Conservation (phyloP, 2,113 vertebrate species). For the Labeo catla region DNA sequence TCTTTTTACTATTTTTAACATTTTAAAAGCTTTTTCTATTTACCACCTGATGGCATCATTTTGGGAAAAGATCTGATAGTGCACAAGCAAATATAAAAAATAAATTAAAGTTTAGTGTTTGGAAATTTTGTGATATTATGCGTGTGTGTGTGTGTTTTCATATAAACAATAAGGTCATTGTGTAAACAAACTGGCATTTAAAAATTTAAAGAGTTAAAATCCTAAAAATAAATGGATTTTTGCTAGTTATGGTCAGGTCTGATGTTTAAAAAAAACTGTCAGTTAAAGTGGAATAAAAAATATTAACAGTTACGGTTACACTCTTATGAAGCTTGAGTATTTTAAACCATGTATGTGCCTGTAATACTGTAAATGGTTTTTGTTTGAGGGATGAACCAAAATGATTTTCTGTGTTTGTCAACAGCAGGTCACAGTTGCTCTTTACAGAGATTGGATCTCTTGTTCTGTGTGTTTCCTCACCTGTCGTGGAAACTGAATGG, state of each 20-base stretch:
- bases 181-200: too few species aligned
- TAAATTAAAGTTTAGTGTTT: not conserved
- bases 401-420: not conserved
- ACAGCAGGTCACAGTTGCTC: not conserved
- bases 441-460: not conserved
- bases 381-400: not conserved
- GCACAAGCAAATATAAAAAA: not conserved
- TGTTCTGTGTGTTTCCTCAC: conserved; percentile 66
- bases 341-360: not conserved
- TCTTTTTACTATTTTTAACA: too few species aligned
- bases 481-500: conserved; percentile 91
- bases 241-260: too few species aligned
- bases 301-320: not conserved
- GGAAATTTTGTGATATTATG: too few species aligned
- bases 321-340: not conserved
- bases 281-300: too few species aligned
- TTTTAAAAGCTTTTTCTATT: too few species aligned
- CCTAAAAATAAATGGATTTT: too few species aligned
- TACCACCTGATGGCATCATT: not conserved
- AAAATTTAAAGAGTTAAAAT: too few species aligned
- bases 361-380: not conserved
- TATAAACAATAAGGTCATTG: too few species aligned
- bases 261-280: too few species aligned
- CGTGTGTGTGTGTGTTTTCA: too few species aligned
- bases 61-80: not conserved